A percentile compares a stretch with the other conserved stretches of the same genome.
Evolutionary conservation across 2,888 invertebrate genomes (phyloP).

Genomic region (Eupithecia tripunctaria): DNA sequence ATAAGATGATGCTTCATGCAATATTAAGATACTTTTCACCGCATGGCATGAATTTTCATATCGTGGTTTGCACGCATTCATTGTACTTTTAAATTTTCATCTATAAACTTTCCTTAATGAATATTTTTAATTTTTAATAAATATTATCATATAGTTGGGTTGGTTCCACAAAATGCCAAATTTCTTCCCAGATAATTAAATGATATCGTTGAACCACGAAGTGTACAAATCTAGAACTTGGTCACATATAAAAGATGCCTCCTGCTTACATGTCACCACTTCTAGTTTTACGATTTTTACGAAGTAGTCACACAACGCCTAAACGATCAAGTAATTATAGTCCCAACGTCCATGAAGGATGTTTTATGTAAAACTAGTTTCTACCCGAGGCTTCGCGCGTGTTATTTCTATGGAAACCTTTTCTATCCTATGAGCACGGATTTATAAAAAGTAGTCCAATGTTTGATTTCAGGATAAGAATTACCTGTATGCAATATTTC

Average conservation of each 20-base stretch:
- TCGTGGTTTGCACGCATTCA: constrained; percentile 18
- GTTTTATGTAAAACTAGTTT: too few relatives aligned
- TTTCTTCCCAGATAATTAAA: too few relatives aligned
- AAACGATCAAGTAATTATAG: neutral
- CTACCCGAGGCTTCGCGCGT: too few relatives aligned
- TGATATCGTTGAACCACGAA: neutral
- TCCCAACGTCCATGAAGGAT: neutral
- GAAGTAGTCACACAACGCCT: neutral
- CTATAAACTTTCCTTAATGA: neutral
- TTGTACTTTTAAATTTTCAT: constrained; percentile 11
- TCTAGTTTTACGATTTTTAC: neutral
- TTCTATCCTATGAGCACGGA: too few relatives aligned
- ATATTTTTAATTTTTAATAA: too few relatives aligned
- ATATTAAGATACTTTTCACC: neutral
- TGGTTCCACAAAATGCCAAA: too few relatives aligned
- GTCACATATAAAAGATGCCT: neutral
- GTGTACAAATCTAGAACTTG: neutral
- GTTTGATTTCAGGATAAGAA: too few relatives aligned
- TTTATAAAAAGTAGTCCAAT: too few relatives aligned
- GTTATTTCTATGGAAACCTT: too few relatives aligned
- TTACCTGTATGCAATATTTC: too few relatives aligned
- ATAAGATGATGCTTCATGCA: neutral
- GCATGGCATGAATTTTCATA: constrained; percentile 29
- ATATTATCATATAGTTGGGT: constrained; percentile 3
- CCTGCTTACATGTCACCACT: too few relatives aligned